Evolutionary conservation across 2,888 invertebrate species (phyloP).

Genomic region (Marasmarcha lunaedactyla): DNA sequence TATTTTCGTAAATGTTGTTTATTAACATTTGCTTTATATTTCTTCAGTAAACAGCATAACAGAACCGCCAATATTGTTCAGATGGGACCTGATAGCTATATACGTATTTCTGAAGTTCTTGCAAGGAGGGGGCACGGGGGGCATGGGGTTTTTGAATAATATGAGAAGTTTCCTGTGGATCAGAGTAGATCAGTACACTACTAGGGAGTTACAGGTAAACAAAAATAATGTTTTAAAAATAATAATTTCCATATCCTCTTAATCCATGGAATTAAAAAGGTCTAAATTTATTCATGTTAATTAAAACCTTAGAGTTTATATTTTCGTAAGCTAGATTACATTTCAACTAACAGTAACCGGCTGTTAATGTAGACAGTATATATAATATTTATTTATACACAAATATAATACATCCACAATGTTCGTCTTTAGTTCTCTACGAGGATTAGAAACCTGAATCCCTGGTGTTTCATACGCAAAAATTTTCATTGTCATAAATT

Average conservation of each 20-base stretch:
- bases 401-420: too few relatives aligned
- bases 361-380: too few relatives aligned
- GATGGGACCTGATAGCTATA: slow-evolving; percentile 91
- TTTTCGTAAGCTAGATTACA: too few relatives aligned
- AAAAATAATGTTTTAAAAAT: background rate
- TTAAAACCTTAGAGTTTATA: too few relatives aligned
- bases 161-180: slow-evolving; percentile 94
- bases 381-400: background rate
- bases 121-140: slow-evolving; percentile 94
- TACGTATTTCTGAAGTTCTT: slow-evolving; percentile 92
- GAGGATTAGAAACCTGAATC: too few relatives aligned
- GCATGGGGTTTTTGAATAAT: slow-evolving; percentile 94
- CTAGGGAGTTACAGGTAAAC: slow-evolving; percentile 86
- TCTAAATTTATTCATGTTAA: too few relatives aligned
- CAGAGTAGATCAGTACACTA: slow-evolving; percentile 94
- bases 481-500: too few relatives aligned
- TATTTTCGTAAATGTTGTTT: too few relatives aligned
- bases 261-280: too few relatives aligned
- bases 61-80: slow-evolving; percentile 69
- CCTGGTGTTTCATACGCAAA: too few relatives aligned
- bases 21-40: too few relatives aligned
- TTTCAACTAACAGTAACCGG: background rate
- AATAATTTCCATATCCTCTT: background rate
- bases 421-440: too few relatives aligned
- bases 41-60: slow-evolving; percentile 87